Conservation (phyloP, 2,797 vertebrate genomes). For the Todus mexicanus region DNA sequence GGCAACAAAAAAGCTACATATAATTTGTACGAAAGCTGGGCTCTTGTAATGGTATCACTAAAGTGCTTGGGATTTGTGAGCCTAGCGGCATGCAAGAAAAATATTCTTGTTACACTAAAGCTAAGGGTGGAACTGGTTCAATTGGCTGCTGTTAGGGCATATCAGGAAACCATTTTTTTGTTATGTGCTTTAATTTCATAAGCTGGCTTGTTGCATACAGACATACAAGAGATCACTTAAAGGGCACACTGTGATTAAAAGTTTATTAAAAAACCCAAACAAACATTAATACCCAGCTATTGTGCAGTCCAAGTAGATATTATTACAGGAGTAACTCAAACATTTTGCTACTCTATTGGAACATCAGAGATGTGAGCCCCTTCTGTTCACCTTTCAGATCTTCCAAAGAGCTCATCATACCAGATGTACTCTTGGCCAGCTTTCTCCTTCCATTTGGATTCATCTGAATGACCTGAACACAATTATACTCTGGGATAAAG, state of each 20-base stretch:
- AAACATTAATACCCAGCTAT: not conserved
- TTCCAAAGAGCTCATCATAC: not conserved
- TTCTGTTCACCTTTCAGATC: not conserved
- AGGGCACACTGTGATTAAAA: not conserved
- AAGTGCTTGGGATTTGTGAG: conserved; percentile 26
- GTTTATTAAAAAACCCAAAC: not conserved
- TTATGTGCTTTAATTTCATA: not conserved
- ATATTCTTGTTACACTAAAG: not conserved
- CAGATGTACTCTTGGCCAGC: conserved; percentile 61
- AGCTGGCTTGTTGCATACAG: not conserved
- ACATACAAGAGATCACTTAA: not conserved
- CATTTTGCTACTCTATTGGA: not conserved
- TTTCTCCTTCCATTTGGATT: conserved; percentile 36
- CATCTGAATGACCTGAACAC: conserved; percentile 18
- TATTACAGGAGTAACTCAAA: not conserved
- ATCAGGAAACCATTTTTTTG: not conserved
- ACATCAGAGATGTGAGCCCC: not conserved
- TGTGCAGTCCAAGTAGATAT: not conserved
- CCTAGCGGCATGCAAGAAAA: not conserved
- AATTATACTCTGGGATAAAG: conserved; percentile 13
- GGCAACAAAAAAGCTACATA: not conserved
- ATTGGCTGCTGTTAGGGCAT: not conserved
- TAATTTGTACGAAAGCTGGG: not conserved
- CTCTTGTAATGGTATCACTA: not conserved
- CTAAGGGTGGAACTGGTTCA: conserved; percentile 8